Evolutionary conservation across 2,797 vertebrate genomes (phyloP).

Genomic region (Sus cebifrons): DNA sequence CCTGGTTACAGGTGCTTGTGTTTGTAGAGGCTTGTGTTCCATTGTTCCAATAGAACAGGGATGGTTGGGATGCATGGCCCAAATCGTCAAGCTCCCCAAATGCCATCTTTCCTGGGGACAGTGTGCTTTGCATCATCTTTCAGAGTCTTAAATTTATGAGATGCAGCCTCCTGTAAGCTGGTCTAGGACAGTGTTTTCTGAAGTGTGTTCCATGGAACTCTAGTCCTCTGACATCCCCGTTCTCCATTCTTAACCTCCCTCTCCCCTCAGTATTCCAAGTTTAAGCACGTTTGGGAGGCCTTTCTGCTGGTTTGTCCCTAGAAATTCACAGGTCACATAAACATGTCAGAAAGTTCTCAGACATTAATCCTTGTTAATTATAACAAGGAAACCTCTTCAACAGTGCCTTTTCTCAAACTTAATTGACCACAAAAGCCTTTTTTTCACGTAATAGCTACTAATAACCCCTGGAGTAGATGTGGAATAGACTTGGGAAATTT

Average conservation of each 20-base stretch:
- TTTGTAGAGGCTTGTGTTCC: background rate
- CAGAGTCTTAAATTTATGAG: background rate
- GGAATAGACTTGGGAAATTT: background rate
- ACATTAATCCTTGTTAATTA: background rate
- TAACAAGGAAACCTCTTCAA: background rate
- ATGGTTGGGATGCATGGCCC: background rate
- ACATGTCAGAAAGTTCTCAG: background rate
- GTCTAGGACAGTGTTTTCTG: background rate
- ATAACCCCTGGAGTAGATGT: background rate
- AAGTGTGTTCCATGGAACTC: background rate
- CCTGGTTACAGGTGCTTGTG: no score
- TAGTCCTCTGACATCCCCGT: accelerated
- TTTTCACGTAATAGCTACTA: background rate
- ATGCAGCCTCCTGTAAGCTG: background rate
- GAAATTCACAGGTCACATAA: background rate
- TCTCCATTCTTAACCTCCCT: background rate
- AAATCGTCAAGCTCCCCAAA: background rate
- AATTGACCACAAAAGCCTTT: background rate
- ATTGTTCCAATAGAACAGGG: background rate
- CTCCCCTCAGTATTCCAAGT: background rate
- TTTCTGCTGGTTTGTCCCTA: background rate
- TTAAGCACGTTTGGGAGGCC: background rate
- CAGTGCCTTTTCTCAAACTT: background rate
- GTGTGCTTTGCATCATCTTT: background rate
- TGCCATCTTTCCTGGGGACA: background rate